Evolutionary conservation across 1,140 invertebrate species (phyloP).

Genomic region (Notospermus geniculatus): DNA sequence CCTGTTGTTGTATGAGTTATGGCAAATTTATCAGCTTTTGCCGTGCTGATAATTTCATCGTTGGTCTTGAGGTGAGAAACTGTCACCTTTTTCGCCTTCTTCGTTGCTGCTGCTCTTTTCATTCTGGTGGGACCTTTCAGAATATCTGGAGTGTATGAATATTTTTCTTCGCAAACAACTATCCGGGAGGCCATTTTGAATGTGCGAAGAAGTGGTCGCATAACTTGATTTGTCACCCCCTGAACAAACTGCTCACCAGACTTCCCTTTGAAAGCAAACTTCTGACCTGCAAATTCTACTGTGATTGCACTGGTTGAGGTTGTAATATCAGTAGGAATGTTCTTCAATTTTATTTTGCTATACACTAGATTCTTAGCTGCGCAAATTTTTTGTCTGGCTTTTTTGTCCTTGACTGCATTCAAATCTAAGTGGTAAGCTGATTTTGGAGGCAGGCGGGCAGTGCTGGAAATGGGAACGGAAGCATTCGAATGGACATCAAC

Average conservation of each 20-base stretch:
- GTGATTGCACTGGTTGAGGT: slow-evolving; percentile 1
- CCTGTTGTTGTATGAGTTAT: no score
- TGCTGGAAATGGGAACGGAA: no score
- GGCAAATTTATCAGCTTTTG: no score
- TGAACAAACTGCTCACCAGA: slow-evolving; percentile 1
- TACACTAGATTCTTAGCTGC: background rate
- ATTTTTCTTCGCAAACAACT: slow-evolving; percentile 9
- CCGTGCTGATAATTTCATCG: no score
- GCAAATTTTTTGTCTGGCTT: background rate
- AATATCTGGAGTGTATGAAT: slow-evolving; percentile 6
- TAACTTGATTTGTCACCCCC: no score
- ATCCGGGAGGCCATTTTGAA: background rate
- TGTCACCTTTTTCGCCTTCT: no score
- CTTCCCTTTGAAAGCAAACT: background rate
- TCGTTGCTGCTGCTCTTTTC: background rate
- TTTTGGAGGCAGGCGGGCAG: no score
- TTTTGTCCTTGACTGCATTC: background rate
- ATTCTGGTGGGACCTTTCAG: slow-evolving; percentile 7
- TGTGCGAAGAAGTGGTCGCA: no score
- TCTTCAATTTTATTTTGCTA: background rate
- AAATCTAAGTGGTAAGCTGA: no score
- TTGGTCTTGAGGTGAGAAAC: no score
- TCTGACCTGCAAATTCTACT: slow-evolving; percentile 13
- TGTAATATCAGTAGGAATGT: background rate
- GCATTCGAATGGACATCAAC: no score